Evolutionary conservation across 2,113 vertebrate species (phyloP), one percentile per base, ranked within the genome.

Genomic region (Phaetusa simplex): DNA sequence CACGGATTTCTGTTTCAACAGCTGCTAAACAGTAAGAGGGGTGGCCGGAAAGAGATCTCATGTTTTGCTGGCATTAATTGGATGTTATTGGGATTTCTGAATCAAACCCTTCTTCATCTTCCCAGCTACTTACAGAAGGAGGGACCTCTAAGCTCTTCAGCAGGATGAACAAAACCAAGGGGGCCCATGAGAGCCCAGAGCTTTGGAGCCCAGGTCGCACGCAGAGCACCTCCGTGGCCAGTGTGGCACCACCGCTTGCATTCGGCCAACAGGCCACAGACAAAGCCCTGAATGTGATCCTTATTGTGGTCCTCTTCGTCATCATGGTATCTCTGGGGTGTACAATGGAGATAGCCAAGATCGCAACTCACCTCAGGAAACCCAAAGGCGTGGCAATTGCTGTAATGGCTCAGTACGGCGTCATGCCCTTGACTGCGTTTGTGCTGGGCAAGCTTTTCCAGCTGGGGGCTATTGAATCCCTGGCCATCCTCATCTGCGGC

Each of bases 381-480:
- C 99, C 98, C 5, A 99, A 98, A 97, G 98, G 98, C 3, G 76
- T 99, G 29, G 93, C 66, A 79, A 97, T 98, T 38, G 98, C 99
- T 3, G 27, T 99, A 73, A 24, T 98, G 73, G 96, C 99, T 14
- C 99, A 99, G 96, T 99, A 98, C 2, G 98, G 98, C 50, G 93
- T 99, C 94, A 99, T 99, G 98, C 99, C 99, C 32, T 88, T 99
- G 50, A 96, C 98, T 5, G 99, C 99, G 21, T 99, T 98, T 61
- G 13, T 71, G 14, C 19, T 99, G 59, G 98, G 98, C 82, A 99
- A 98, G 95, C 1, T 98, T 34, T 97, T 99, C 69, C 90, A 56
- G 67, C 93, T 99, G 90, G 82, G 66, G 12, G 53, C 98, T 32
- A 81, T 97, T 1, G 98, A 99, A 95, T 96, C 98, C 1, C 91